Conservation (phyloP, 2,888 invertebrate species). For the Lithophane socia region DNA sequence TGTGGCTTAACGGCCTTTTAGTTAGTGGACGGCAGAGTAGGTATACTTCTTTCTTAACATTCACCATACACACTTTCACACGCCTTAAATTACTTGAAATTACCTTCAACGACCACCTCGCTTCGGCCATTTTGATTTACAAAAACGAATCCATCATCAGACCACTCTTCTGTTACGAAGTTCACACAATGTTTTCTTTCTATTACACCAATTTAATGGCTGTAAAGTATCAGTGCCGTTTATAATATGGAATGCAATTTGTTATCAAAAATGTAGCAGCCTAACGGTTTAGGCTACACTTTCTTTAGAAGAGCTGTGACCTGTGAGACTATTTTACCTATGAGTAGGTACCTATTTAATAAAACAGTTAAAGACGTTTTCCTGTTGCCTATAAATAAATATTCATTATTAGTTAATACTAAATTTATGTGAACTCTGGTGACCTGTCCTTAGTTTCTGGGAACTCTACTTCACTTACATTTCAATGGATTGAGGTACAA, state of each 20-base stretch:
- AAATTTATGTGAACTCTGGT: conserved; percentile 22
- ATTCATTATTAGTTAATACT: not conserved
- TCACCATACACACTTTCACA: conserved; percentile 40
- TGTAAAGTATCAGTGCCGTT: not conserved
- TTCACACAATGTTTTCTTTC: conserved; percentile 33
- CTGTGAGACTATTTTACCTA: not conserved
- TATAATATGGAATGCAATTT: conserved; percentile 26
- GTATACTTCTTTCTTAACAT: not conserved
- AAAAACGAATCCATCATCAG: not conserved
- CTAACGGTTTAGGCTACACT: not conserved
- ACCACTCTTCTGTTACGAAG: conserved; percentile 7
- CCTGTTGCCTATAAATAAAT: not conserved
- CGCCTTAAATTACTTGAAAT: conserved; percentile 31
- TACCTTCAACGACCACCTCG: conserved; percentile 18
- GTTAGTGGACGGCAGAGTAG: too few relatives aligned
- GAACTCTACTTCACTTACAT: conserved; percentile 14
- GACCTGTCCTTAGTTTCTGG: conserved; percentile 28
- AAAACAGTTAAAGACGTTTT: not conserved
- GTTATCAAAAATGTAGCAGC: not conserved
- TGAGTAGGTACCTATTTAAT: too few relatives aligned
- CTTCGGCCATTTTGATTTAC: conserved; percentile 30
- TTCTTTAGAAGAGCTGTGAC: not conserved
- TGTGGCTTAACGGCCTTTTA: too few relatives aligned
- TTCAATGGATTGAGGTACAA: not conserved
- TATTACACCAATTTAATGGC: conserved; percentile 34